Evolutionary conservation across 2,888 invertebrate species (phyloP).

Genomic region (Elmis aenea): DNA sequence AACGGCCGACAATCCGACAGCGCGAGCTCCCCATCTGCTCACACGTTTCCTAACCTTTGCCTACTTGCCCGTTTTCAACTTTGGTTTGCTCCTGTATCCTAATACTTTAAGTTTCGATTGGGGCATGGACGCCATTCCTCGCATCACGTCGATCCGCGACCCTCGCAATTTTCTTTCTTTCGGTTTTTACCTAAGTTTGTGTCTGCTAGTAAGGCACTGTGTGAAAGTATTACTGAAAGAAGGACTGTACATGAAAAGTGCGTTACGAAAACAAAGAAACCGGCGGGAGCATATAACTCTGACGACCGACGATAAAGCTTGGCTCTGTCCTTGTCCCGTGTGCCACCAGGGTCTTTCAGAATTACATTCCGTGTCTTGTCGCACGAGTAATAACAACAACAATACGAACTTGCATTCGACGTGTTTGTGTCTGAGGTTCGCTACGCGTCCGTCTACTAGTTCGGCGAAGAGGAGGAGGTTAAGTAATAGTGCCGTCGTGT

Average conservation of each 20-base stretch:
- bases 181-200: conserved; percentile 62
- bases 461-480: conserved; percentile 5
- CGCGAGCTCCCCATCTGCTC: conserved; percentile 74
- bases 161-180: conserved; percentile 71
- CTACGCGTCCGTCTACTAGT: conserved; percentile 11
- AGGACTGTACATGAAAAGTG: conserved; percentile 4
- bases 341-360: conserved; percentile 64
- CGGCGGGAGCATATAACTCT: conserved; percentile 9
- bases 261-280: conserved; percentile 11
- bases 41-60: conserved; percentile 86
- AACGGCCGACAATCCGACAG: conserved; percentile 92
- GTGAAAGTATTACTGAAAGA: conserved; percentile 10
- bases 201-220: conserved; percentile 27
- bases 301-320: conserved; percentile 17
- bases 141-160: conserved; percentile 74
- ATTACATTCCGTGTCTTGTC: conserved; percentile 64
- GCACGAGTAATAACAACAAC: conserved; percentile 69
- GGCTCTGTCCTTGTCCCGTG: conserved; percentile 56
- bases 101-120: conserved; percentile 92
- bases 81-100: conserved; percentile 81
- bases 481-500: conserved; percentile 29
- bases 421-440: conserved; percentile 44
- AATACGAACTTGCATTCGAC: conserved; percentile 53
- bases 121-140: conserved; percentile 96
- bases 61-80: conserved; percentile 88